A percentile compares a stretch with the other conserved stretches of the same genome.
Conservation (phyloP, 2,113 vertebrate genomes). For the Calidris pygmaea region DNA sequence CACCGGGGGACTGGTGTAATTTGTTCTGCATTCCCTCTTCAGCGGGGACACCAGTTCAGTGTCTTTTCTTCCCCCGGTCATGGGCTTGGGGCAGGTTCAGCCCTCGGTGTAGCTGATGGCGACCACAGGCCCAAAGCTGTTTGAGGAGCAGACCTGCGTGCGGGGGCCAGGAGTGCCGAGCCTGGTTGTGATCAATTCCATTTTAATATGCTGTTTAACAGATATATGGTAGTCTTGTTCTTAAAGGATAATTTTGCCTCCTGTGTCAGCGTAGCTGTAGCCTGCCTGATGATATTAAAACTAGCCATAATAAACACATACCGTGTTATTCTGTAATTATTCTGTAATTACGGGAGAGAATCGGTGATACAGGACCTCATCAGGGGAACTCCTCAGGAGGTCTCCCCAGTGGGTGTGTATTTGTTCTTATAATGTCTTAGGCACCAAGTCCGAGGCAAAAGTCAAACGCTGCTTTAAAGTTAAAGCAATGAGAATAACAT, state of each 20-base stretch:
- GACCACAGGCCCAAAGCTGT: not conserved
- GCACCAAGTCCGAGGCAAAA: not conserved
- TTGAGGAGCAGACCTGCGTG: not conserved
- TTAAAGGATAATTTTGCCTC: not conserved
- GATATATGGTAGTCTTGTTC: not conserved
- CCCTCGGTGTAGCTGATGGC: rapidly evolving
- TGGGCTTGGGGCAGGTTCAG: not conserved
- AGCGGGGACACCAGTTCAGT: not conserved
- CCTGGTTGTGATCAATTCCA: not conserved
- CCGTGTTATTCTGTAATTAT: not conserved
- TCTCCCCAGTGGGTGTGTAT: no score
- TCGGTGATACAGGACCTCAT: not conserved
- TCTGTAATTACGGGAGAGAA: not conserved
- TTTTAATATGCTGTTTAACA: not conserved
- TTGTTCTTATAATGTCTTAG: not conserved
- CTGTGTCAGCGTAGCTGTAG: not conserved
- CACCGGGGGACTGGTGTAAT: rapidly evolving
- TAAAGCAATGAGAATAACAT: not conserved
- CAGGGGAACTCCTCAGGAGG: not conserved
- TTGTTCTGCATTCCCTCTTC: not conserved
- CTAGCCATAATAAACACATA: rapidly evolving
- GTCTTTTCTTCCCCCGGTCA: no score
- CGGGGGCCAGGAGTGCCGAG: not conserved
- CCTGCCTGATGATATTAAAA: not conserved
- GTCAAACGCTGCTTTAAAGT: not conserved